Base-by-base conservation (phyloP, 1,140 invertebrate genomes). In the Dendroctonus valens region DNA sequence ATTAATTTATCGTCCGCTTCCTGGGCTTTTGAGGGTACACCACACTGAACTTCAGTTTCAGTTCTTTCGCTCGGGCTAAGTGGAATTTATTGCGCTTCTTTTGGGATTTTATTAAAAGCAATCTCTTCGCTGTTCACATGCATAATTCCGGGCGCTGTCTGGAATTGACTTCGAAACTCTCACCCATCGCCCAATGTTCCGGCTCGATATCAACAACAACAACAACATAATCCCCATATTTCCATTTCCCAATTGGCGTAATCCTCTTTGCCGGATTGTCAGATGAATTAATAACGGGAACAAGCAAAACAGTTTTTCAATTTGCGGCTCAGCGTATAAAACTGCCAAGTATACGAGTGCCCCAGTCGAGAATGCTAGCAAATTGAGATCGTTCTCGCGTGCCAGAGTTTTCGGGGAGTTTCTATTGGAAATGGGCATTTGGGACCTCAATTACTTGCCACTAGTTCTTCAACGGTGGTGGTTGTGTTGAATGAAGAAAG, bases 251-350 rank as follows among this genome's bases (percentile, higher is more conserved):
- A 41, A 63, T 54, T 63, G 60, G 41, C 26, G 60, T 63, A 63
- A 63, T 63, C 51, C 51, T 41, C 60, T 63, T 52, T 63, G 60
- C 54, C 60, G 60, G 51, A 39, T 63, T 54, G 54, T 49, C 60
- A 49, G 48, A 38, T 52, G 41, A 26, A 63, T 63, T 63, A 63
- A 54, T 63, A 50, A 63, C 39, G 41, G 26, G 6, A 54, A 14
- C 60, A 54, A 63, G 60, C 60, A 63, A 63, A 54, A 41, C 60
- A 63, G 26, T 26, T 2, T 26, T 26, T 26, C 26, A 26, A 26
- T 26, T 26, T 26, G 26, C 26, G 26, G n/a, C 26, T 26, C 26
- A 26, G 1, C 26, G 26, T 26, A 26, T 26, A 26, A 26, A 26
- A 26, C 26, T 26, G 26, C 26, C 26, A 3, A 26, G 1, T 26